Conservation (phyloP, 1,140 invertebrate species). For the Liolophura sinensis region DNA sequence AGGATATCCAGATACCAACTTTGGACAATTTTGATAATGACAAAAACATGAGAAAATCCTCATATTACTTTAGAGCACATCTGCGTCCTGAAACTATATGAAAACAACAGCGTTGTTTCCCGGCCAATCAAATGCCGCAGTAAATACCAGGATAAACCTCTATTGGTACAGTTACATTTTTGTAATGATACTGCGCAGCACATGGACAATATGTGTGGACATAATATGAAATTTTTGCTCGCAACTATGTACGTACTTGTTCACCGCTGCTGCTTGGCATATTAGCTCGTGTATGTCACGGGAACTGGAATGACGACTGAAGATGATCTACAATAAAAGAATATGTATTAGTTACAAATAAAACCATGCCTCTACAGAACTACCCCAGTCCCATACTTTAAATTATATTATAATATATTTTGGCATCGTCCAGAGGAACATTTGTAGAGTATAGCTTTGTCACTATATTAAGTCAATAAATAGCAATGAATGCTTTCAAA, state of each 20-base stretch:
- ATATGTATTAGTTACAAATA: slow-evolving; percentile 4
- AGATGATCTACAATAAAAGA: slow-evolving; percentile 47
- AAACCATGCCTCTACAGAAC: background rate
- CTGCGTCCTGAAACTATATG: no score
- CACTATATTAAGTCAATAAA: background rate
- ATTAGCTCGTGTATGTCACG: slow-evolving; percentile 53
- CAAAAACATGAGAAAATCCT: no score
- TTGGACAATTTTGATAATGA: no score
- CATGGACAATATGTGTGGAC: background rate
- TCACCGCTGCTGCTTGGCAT: slow-evolving; percentile 46
- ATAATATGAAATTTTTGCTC: background rate
- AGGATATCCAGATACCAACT: no score
- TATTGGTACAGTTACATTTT: background rate
- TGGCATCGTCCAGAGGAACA: slow-evolving; percentile 1
- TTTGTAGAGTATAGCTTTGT: background rate
- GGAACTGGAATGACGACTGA: slow-evolving; percentile 47
- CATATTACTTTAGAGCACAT: no score
- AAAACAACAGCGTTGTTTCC: background rate
- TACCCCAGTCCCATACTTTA: background rate
- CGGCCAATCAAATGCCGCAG: background rate
- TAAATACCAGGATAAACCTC: background rate
- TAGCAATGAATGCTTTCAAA: slow-evolving; percentile 2
- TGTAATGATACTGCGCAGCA: background rate
- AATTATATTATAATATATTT: background rate
- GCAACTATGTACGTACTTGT: slow-evolving; percentile 31